phyloP scores from a whole-genome alignment of 2,888 invertebrate species.

The Artemia sp. region DNA sequence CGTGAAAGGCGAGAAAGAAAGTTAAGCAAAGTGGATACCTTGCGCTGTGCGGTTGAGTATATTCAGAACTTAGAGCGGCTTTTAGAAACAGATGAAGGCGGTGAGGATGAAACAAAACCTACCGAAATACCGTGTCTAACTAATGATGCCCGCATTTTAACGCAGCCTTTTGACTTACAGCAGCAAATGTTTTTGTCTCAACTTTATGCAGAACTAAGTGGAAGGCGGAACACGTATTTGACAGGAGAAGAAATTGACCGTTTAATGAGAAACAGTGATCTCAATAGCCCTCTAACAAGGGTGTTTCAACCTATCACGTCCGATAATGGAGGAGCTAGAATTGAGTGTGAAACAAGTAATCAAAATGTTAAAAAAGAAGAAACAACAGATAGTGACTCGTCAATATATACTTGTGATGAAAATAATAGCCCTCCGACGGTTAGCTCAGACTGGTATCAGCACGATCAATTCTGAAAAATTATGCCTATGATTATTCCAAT shows the following conservation, averaged over 20 bases:
- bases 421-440: constrained; percentile 4
- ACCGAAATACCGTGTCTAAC: neutral
- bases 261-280: constrained; percentile 7
- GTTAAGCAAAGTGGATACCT: constrained; percentile 71
- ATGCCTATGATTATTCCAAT: too few relatives aligned
- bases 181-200: constrained; percentile 15
- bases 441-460: neutral
- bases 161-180: constrained; percentile 11
- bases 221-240: constrained; percentile 13
- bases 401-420: constrained; percentile 13
- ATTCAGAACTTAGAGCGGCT: constrained; percentile 64
- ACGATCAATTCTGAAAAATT: neutral
- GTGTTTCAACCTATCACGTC: constrained; percentile 11
- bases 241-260: constrained; percentile 13
- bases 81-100: constrained; percentile 32
- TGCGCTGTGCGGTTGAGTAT: constrained; percentile 73
- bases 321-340: neutral
- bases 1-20: constrained; percentile 39
- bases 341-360: constrained; percentile 1
- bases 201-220: constrained; percentile 13
- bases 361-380: constrained; percentile 4
- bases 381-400: constrained; percentile 11
- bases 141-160: constrained; percentile 10
- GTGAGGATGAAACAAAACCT: constrained; percentile 1
- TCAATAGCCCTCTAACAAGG: constrained; percentile 14